Evolutionary conservation across 2,113 vertebrate species (phyloP), one percentile per base, ranked within the genome.

Genomic region (Neolamprologus modestus): DNA sequence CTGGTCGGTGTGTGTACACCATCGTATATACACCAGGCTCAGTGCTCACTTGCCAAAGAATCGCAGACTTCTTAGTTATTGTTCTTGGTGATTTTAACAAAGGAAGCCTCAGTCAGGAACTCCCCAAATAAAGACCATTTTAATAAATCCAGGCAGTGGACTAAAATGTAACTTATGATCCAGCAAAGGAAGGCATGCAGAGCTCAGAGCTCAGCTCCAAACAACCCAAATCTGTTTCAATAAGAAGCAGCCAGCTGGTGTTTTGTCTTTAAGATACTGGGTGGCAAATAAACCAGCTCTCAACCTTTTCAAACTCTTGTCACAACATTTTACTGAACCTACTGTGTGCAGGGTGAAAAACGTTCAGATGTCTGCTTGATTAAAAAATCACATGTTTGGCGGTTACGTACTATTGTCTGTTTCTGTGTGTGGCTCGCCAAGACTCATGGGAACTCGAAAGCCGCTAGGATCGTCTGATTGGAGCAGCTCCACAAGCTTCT

Each of bases 391-490:
- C 1, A 68, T 68, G 21, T 73, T 5, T 28, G 9, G 61, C 3
- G 3, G 28, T 26, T 28, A 89, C 97, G 90, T 88, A 98, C 98
- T 97, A 86, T 97, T 98, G 95, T 98, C 98, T 24, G 97, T 55
- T 91, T 98, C 98, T 0, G 94, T 94, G 52, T 98, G 98, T 2
- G 98, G 96, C 90, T 98, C 98, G 14, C 98, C 98, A 6, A 98
- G 96, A 88, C 97, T 98, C 98, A 98, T 98, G 81, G 98, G 98
- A 91, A 98, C 97, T 85, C 97, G 96, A 91, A 97, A 98, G 37
- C 94, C 93, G 0, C 97, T 97, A 1, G 97, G 97, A 52, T 97
- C 97, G 8, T 98, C 97, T 7, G 97, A 98, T 63, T 98, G 97
- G 28, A 98, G 95, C 80, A 98, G 97, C 11, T 95, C 94, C 81